Evolutionary conservation across 2,888 invertebrate species (phyloP), one percentile per base, ranked within the genome.

Genomic region (Coelopa pilipes): DNA sequence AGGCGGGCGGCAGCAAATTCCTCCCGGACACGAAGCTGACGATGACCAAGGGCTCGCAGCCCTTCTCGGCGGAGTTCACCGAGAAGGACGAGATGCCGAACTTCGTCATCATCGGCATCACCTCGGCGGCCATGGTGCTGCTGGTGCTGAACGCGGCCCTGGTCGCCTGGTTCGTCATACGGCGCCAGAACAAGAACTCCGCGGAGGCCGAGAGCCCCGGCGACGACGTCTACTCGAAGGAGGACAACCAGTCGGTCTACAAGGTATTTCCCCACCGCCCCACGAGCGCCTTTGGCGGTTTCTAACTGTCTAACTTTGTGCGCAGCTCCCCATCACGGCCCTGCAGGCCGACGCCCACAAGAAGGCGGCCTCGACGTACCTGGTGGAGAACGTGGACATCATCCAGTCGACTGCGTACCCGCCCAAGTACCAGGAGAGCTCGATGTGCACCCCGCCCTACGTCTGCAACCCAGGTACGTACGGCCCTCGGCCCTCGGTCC

Each of bases 381-480:
- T 86, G 10, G 85, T 86, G 15, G 85, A 86, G 77, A 86, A 86
- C 72, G 85, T 86, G 7, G 85, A 86, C 68, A 86, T 86, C 13
- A 86, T 86, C 72, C 85, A 86, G 77, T 86, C 85, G 1, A 86
- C 85, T 7, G 83, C 86, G 0, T 86, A 86, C 76, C 85, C 85
- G 17, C 85, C 85, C 11, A 86, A 86, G 21, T 86, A 86, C 63
- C 85, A 86, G 72, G 85, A 86, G 79, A 86, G 86, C 73, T 86
- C 85, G 55, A 82, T 86, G 82, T 86, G 85, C 70, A 84, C 86
- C 21, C 86, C 85, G 12, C 84, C 81, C 46, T 86, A 86, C 59
- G 84, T 84, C 70, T 84, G 84, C 73, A 85, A 85, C 77, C 84
- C 78, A 67, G 72, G 72, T 72, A 71, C 21, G 55, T 17, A 13